Evolutionary conservation across 2,888 invertebrate genomes (phyloP).

Genomic region (Eupithecia subumbrata): DNA sequence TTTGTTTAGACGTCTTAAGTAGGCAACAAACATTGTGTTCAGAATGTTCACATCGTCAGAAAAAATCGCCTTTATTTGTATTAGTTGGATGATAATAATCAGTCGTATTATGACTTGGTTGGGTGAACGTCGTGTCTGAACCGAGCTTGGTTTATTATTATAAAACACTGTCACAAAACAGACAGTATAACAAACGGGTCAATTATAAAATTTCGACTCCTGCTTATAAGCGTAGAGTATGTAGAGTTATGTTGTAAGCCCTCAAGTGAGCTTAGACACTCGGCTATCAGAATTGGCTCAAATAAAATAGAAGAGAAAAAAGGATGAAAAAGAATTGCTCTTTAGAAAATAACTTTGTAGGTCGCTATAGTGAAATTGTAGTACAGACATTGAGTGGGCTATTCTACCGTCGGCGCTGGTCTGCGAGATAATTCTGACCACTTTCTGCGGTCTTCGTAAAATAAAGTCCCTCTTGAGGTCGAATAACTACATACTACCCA

Average conservation of each 20-base stretch:
- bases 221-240: not conserved
- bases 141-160: not conserved
- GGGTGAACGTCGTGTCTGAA: not conserved
- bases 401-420: constrained; percentile 13
- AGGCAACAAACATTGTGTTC: not conserved
- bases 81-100: not conserved
- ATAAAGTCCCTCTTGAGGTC: constrained; percentile 24
- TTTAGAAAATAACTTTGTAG: constrained; percentile 20
- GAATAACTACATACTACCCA: constrained; percentile 22
- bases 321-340: not conserved
- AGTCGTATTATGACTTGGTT: not conserved
- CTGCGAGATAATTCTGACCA: constrained; percentile 20
- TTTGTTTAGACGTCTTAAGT: not conserved
- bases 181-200: not conserved
- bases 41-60: not conserved
- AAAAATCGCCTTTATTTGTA: not conserved
- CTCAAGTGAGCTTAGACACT: not conserved
- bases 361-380: constrained; percentile 19
- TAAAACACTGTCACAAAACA: not conserved
- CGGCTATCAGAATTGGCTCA: not conserved
- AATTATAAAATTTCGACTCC: not conserved
- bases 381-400: constrained; percentile 13
- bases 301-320: constrained; percentile 2
- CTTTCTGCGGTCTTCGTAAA: constrained; percentile 20
- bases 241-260: not conserved